Conservation (phyloP, 1,140 invertebrate species). For the Zaprionus tsacasi region DNA sequence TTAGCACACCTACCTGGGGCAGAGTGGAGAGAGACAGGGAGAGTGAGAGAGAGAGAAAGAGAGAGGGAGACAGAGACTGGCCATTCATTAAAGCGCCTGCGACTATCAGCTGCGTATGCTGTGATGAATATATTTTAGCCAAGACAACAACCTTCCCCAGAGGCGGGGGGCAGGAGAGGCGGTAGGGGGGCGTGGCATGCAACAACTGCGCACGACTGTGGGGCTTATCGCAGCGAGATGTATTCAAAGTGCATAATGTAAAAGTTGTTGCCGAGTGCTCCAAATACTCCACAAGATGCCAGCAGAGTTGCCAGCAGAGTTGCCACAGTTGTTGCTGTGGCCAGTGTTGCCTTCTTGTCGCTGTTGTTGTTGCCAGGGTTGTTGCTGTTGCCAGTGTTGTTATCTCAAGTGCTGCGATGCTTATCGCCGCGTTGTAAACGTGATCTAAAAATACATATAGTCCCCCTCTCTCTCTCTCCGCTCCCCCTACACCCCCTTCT, state of each 20-base stretch:
- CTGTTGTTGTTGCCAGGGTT: conserved; percentile 27
- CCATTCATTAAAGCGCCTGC: conserved; percentile 70
- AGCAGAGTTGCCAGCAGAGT: background rate
- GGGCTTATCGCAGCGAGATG: conserved; percentile 71
- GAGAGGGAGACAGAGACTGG: conserved; percentile 28
- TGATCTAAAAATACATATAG: conserved; percentile 79
- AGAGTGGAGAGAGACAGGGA: background rate
- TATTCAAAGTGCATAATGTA: conserved; percentile 81
- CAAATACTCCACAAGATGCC: conserved; percentile 61
- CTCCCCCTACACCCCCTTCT: background rate
- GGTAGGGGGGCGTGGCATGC: background rate
- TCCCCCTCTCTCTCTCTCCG: conserved; percentile 6
- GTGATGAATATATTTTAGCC: conserved; percentile 80
- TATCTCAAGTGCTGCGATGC: conserved; percentile 78
- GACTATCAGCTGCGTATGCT: conserved; percentile 56
- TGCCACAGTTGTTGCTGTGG: background rate
- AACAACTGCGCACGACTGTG: conserved; percentile 29
- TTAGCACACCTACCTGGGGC: conserved; percentile 76
- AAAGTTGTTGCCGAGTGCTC: conserved; percentile 78
- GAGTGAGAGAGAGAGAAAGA: background rate
- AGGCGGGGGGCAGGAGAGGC: background rate
- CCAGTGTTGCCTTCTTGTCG: conserved; percentile 2
- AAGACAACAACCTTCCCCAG: conserved; percentile 54
- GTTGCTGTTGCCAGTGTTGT: conserved; percentile 48
- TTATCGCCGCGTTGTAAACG: conserved; percentile 75